Evolutionary conservation across 2,888 invertebrate species (phyloP).

Genomic region (Venusia cambrica): DNA sequence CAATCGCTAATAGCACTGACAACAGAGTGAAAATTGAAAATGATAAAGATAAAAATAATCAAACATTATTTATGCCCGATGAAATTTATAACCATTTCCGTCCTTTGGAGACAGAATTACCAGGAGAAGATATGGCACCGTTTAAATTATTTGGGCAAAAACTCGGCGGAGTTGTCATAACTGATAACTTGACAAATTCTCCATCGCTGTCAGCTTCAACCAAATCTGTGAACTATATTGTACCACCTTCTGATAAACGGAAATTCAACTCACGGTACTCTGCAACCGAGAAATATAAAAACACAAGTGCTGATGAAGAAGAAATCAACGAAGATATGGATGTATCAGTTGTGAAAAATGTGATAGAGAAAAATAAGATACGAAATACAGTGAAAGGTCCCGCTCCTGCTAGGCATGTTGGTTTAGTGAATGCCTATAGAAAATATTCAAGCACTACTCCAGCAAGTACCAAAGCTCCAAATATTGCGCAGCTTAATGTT

Average conservation of each 20-base stretch:
- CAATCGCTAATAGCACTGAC: constrained; percentile 60
- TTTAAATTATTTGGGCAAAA: constrained; percentile 87
- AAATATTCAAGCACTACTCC: constrained; percentile 58
- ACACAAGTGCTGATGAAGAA: constrained; percentile 76
- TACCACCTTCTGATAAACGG: constrained; percentile 62
- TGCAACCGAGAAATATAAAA: constrained; percentile 72
- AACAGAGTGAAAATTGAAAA: constrained; percentile 54
- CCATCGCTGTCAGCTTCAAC: constrained; percentile 74
- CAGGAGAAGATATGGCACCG: constrained; percentile 84
- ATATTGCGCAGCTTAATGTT: constrained; percentile 51
- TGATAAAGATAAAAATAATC: constrained; percentile 71
- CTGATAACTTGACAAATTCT: constrained; percentile 68
- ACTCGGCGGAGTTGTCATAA: constrained; percentile 58
- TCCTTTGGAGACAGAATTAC: constrained; percentile 82
- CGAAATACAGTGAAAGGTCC: constrained; percentile 75
- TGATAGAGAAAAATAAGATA: constrained; percentile 76
- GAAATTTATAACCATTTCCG: constrained; percentile 84
- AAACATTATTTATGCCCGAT: constrained; percentile 81
- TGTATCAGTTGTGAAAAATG: constrained; percentile 80
- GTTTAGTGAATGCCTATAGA: constrained; percentile 71
- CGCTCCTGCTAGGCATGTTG: constrained; percentile 70
- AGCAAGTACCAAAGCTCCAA: constrained; percentile 51
- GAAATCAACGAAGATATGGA: constrained; percentile 82
- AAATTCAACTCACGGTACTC: constrained; percentile 72
- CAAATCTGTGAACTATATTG: constrained; percentile 69